Percentiles rank a stretch among this genome's conserved stretches.
phyloP scores from a whole-genome alignment of 1,140 invertebrate species.

The Orchestia grillus region DNA sequence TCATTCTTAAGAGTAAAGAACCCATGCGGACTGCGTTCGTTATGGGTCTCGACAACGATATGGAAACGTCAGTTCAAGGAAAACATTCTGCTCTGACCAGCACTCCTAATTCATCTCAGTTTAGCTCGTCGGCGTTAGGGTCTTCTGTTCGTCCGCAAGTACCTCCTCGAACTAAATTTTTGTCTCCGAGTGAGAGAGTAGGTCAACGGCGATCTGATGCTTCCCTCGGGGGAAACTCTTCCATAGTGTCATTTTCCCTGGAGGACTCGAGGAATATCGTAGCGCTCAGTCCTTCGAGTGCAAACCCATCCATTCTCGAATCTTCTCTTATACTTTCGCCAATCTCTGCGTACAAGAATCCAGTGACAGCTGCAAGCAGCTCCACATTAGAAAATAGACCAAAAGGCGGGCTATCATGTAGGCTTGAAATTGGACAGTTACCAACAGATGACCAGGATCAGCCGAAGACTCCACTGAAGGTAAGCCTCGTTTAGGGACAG shows the following conservation, averaged over 20 bases:
- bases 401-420: background rate
- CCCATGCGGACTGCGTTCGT: conserved; percentile 73
- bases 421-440: background rate
- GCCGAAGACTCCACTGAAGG: conserved; percentile 65
- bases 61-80: background rate
- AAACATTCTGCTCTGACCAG: conserved; percentile 27
- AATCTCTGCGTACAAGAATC: background rate
- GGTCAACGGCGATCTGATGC: conserved; percentile 1
- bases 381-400: background rate
- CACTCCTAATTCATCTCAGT: conserved; percentile 31
- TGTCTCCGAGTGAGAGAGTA: conserved; percentile 65
- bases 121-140: background rate
- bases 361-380: background rate
- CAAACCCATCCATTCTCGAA: conserved; percentile 22
- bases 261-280: background rate
- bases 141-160: conserved; percentile 64
- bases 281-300: conserved; percentile 46
- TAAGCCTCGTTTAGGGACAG: background rate
- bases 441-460: conserved; percentile 61
- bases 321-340: conserved; percentile 10
- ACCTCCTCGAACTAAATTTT: conserved; percentile 67
- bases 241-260: conserved; percentile 19
- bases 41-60: conserved; percentile 74
- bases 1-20: conserved; percentile 58
- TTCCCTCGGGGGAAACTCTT: conserved; percentile 39